A percentile compares a stretch with the other conserved stretches of the same genome.
phyloP scores from a whole-genome alignment of 2,113 vertebrate genomes.

The Capreolus pygargus region DNA sequence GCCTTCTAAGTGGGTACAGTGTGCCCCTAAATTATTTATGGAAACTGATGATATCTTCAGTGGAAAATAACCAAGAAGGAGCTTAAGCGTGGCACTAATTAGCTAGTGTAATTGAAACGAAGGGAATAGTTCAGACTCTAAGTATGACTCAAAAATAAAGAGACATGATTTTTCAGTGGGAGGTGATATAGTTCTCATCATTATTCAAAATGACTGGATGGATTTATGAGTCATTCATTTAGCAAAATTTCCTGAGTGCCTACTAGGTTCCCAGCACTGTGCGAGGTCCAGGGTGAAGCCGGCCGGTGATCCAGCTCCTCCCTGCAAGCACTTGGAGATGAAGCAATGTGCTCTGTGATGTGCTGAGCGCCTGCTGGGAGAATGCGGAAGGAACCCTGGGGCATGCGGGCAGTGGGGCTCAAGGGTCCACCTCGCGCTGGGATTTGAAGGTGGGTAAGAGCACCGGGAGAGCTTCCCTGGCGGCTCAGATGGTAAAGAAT shows the following conservation, averaged over 20 bases:
- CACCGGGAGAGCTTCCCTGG: background rate
- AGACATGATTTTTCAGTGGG: slow-evolving; percentile 57
- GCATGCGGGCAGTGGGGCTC: fast-evolving
- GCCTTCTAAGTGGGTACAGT: slow-evolving; percentile 30
- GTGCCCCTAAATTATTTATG: slow-evolving; percentile 63
- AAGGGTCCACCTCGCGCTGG: background rate
- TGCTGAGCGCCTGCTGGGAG: background rate
- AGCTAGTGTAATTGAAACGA: slow-evolving; percentile 59
- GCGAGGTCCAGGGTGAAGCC: background rate
- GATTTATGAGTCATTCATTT: background rate
- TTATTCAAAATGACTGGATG: background rate
- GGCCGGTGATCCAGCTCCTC: background rate
- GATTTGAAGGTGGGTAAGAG: background rate
- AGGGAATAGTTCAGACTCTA: slow-evolving; percentile 55
- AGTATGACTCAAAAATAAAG: slow-evolving; percentile 45
- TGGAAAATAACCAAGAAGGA: slow-evolving; percentile 64
- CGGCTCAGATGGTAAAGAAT: background rate
- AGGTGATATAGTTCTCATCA: slow-evolving; percentile 37
- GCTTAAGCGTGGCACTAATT: slow-evolving; percentile 62
- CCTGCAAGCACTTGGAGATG: background rate
- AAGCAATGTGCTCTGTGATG: fast-evolving
- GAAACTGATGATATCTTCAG: slow-evolving; percentile 38
- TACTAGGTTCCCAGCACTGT: background rate
- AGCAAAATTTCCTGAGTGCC: background rate
- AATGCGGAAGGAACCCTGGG: fast-evolving